Conservation (phyloP, 2,888 invertebrate species). For the Anoplius nigerrimus region DNA sequence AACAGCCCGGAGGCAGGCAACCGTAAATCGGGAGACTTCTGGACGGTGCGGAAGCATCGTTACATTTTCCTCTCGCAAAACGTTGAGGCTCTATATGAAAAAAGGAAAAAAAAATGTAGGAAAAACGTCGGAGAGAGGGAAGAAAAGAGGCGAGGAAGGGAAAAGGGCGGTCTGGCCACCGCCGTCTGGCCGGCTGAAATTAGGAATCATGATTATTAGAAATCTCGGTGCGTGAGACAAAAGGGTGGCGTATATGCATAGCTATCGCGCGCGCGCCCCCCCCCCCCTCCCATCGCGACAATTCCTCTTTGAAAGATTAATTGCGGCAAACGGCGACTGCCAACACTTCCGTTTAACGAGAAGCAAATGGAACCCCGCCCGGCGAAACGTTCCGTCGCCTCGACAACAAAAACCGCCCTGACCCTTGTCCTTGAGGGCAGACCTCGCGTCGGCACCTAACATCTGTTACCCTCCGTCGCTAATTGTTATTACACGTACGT, state of each 20-base stretch:
- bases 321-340: conserved; percentile 8
- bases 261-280: neutral
- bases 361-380: conserved; percentile 27
- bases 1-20: neutral
- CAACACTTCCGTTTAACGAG: conserved; percentile 34
- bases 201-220: no score
- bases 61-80: no score
- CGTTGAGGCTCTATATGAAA: no score
- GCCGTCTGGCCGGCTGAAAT: neutral
- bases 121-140: no score
- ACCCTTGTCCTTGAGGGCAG: conserved; percentile 25
- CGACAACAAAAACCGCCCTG: conserved; percentile 35
- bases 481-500: conserved; percentile 42
- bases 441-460: conserved; percentile 10
- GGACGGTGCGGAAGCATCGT: neutral
- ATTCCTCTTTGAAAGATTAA: conserved; percentile 1
- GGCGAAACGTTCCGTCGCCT: conserved; percentile 24
- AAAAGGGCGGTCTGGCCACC: no score
- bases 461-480: conserved; percentile 43
- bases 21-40: no score
- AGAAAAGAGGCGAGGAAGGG: no score
- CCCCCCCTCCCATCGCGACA: no score
- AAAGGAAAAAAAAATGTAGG: no score
- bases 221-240: no score
- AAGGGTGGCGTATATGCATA: no score